These are phyloP conservation scores for Carlito syrichta DNA, from an alignment of 2,113 vertebrate genomes.

Conservation along the genomic window DNA sequence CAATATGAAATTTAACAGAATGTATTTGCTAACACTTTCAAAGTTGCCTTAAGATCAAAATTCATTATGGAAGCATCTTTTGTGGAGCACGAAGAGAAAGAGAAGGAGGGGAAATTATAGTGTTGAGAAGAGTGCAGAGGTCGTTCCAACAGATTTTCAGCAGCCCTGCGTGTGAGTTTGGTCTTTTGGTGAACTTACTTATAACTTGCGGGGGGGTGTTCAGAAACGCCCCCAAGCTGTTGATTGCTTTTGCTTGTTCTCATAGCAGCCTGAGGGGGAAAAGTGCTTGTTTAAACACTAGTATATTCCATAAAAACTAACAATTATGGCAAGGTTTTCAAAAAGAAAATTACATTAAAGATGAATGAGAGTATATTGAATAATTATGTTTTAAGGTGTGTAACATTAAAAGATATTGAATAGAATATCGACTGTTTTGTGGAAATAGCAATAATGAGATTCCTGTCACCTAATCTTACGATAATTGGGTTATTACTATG, in stretches of 20 bases:
- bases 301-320: slow-evolving; percentile 77
- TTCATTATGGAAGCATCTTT: slow-evolving; percentile 72
- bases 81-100: slow-evolving; percentile 54
- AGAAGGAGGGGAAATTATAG: neutral
- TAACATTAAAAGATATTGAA: slow-evolving; percentile 86
- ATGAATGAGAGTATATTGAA: slow-evolving; percentile 85
- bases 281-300: slow-evolving; percentile 79
- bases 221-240: slow-evolving; percentile 66
- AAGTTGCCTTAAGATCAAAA: slow-evolving; percentile 79
- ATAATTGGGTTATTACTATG: slow-evolving; percentile 90
- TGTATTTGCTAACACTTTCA: slow-evolving; percentile 80
- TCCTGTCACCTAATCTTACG: slow-evolving; percentile 87
- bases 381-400: slow-evolving; percentile 86
- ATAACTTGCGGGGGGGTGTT: slow-evolving; percentile 40
- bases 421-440: slow-evolving; percentile 86
- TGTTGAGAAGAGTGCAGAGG: slow-evolving; percentile 35
- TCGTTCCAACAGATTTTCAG: slow-evolving; percentile 65
- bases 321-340: slow-evolving; percentile 79
- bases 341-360: slow-evolving; percentile 85
- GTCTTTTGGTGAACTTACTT: slow-evolving; percentile 66
- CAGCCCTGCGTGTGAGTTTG: slow-evolving; percentile 57
- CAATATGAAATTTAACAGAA: slow-evolving; percentile 66
- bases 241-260: slow-evolving; percentile 80
- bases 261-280: slow-evolving; percentile 78
- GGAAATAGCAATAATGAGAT: slow-evolving; percentile 87